A percentile compares a stretch with the other conserved stretches of the same genome.
Evolutionary conservation across 1,140 invertebrate genomes (phyloP).

Genomic region (Lycorma delicatula): DNA sequence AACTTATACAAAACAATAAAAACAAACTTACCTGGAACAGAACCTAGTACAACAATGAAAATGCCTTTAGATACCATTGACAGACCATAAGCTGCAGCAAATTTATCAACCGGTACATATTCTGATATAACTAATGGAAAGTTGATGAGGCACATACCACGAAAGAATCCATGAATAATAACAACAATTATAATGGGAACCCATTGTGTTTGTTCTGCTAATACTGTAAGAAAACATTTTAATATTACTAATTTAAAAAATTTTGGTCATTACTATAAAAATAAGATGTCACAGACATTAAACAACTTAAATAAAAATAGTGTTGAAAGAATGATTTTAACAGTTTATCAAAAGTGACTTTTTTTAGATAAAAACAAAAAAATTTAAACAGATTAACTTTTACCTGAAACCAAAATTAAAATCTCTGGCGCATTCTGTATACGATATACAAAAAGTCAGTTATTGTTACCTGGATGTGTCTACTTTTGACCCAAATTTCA

Average conservation of each 20-base stretch:
- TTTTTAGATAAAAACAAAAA: too few species aligned
- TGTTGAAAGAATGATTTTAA: not conserved
- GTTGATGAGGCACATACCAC: constrained; percentile 62
- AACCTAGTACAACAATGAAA: constrained; percentile 57
- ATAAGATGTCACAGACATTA: not conserved
- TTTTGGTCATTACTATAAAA: too few species aligned
- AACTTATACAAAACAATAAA: not conserved
- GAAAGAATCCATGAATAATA: constrained; percentile 59
- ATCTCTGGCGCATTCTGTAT: too few species aligned
- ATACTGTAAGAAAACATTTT: constrained; percentile 42
- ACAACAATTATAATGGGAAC: constrained; percentile 53
- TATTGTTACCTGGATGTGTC: too few species aligned
- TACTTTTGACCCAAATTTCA: too few species aligned
- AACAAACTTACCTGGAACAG: constrained; percentile 52
- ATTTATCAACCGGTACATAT: constrained; percentile 58
- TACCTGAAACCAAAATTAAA: too few species aligned
- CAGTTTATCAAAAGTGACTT: too few species aligned
- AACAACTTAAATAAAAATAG: not conserved
- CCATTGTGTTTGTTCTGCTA: constrained; percentile 56
- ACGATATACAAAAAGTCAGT: too few species aligned
- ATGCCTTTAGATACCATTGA: constrained; percentile 67
- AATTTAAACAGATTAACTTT: too few species aligned
- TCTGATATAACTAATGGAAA: constrained; percentile 65
- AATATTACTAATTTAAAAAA: not conserved
- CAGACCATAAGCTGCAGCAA: constrained; percentile 64